Percentiles rank a stretch among this genome's conserved stretches.
These are phyloP conservation scores for Pterocles orientalis DNA, from an alignment of 2,113 vertebrate genomes.

Conservation along the genomic window DNA sequence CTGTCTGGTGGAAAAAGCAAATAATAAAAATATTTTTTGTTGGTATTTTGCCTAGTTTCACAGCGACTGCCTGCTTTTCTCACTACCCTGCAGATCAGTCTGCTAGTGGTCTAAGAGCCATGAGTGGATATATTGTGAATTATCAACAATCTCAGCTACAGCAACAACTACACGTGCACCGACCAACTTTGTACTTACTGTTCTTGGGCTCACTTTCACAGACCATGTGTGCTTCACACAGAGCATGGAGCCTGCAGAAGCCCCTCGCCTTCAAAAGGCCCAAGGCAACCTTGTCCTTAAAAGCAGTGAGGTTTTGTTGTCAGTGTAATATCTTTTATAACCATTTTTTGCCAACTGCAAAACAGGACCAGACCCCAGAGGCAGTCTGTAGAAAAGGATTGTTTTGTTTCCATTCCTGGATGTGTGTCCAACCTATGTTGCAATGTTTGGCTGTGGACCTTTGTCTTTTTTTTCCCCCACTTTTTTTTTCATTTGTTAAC, in stretches of 20 bases:
- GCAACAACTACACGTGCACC: background rate
- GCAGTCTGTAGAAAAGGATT: background rate
- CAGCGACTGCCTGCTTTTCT: background rate
- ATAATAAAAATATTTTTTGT: background rate
- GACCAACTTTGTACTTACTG: background rate
- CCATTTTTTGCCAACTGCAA: background rate
- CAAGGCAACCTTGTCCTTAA: background rate
- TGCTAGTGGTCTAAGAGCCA: background rate
- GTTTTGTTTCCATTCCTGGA: constrained; percentile 37
- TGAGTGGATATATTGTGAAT: background rate
- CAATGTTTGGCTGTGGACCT: constrained; percentile 44
- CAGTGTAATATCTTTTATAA: background rate
- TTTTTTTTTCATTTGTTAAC: background rate
- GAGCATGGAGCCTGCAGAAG: background rate
- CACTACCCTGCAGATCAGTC: background rate
- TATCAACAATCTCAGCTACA: background rate
- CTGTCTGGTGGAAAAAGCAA: background rate
- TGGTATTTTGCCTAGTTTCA: background rate
- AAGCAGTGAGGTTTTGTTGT: background rate
- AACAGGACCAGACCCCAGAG: constrained; percentile 23
- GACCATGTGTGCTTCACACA: accelerated
- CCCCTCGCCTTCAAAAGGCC: background rate
- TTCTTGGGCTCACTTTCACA: background rate
- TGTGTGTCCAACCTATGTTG: constrained; percentile 44
- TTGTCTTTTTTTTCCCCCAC: accelerated